Conservation (phyloP, 2,888 invertebrate genomes). For the Fragum whitleyi region DNA sequence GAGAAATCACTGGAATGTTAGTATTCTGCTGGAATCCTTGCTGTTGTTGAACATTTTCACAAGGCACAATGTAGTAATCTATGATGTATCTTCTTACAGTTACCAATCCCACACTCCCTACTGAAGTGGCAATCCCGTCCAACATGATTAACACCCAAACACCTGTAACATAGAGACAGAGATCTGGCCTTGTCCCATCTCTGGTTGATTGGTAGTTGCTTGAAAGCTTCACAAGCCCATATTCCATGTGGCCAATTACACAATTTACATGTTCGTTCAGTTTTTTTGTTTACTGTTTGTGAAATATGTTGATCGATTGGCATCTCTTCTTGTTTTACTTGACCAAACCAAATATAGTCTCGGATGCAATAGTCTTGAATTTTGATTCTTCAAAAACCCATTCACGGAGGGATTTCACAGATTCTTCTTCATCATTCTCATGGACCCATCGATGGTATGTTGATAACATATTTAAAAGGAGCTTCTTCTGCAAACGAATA, state of each 20-base stretch:
- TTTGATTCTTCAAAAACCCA: slow-evolving; percentile 42
- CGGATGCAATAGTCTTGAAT: slow-evolving; percentile 34
- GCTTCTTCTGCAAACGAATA: slow-evolving; percentile 29
- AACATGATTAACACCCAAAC: too few relatives aligned
- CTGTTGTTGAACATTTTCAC: slow-evolving; percentile 12
- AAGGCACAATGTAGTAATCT: slow-evolving; percentile 20
- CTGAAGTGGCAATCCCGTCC: too few relatives aligned
- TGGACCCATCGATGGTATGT: slow-evolving; percentile 46
- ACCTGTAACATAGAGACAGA: too few relatives aligned
- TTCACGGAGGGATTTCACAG: slow-evolving; percentile 23
- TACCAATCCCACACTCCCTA: too few relatives aligned
- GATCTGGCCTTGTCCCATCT: too few relatives aligned
- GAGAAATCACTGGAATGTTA: background rate
- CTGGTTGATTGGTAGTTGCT: background rate
- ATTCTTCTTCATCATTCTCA: slow-evolving; percentile 29
- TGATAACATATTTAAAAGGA: slow-evolving; percentile 32
- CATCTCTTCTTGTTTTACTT: too few relatives aligned
- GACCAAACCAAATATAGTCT: too few relatives aligned
- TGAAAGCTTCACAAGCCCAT: slow-evolving; percentile 21
- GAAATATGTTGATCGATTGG: too few relatives aligned
- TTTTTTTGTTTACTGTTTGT: too few relatives aligned
- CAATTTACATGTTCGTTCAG: too few relatives aligned
- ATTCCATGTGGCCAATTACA: too few relatives aligned
- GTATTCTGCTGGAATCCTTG: background rate
- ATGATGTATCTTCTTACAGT: too few relatives aligned